Conservation (phyloP, 2,888 invertebrate species). For the Pollenia amentaria region DNA sequence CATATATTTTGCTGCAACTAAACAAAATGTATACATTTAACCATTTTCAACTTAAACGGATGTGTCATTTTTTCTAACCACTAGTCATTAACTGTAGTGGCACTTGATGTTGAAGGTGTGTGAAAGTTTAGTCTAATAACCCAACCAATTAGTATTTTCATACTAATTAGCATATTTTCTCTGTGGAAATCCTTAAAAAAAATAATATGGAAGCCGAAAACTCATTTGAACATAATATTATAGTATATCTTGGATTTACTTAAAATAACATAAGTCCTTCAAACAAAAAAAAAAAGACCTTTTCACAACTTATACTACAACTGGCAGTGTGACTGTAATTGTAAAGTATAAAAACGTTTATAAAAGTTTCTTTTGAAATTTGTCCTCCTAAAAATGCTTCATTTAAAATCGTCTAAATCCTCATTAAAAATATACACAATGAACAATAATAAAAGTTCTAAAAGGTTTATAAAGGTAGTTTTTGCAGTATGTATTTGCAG, state of each 20-base stretch:
- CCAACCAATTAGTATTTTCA: slow-evolving; percentile 69
- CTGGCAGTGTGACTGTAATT: not conserved
- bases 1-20: no score
- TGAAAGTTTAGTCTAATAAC: slow-evolving; percentile 60
- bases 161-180: slow-evolving; percentile 68
- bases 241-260: slow-evolving; percentile 22
- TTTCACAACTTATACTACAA: no score
- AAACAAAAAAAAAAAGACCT: not conserved
- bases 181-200: slow-evolving; percentile 20
- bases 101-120: slow-evolving; percentile 60
- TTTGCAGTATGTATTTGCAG: not conserved
- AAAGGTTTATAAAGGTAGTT: not conserved
- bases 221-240: not conserved
- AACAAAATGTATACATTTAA: not conserved
- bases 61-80: slow-evolving; percentile 61
- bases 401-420: slow-evolving; percentile 66
- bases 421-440: slow-evolving; percentile 59
- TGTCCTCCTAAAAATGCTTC: slow-evolving; percentile 48
- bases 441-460: not conserved
- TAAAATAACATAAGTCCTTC: slow-evolving; percentile 53
- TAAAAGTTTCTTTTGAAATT: slow-evolving; percentile 45
- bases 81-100: slow-evolving; percentile 51
- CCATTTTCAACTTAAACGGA: slow-evolving; percentile 30
- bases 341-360: slow-evolving; percentile 39
- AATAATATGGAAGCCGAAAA: not conserved